Base-by-base conservation (phyloP, 2,113 vertebrate genomes). In the Platanista minor region DNA sequence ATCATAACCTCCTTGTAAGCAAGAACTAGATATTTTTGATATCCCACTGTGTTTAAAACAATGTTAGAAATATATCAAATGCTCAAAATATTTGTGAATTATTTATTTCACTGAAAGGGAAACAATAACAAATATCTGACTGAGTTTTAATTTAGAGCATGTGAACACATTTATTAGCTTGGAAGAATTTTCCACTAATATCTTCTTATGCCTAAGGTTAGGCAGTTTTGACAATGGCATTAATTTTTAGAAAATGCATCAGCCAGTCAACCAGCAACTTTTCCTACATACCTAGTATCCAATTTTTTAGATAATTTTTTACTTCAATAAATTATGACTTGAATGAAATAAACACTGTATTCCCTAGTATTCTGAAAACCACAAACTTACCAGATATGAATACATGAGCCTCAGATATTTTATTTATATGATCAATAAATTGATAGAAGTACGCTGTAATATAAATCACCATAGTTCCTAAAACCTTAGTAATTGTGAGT, bases 361-460 rank as follows among this genome's bases (percentile, higher is more conserved):
- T 92, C 31, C 46, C 20, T 61, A 87, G 46, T 69, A 82, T 94
- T 82, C 23, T 80, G 36, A 74, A 94, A 90, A 94, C 67, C 2
- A 89, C 62, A 81, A 82, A 52, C 41, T 85, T 90, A 81, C 41
- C n/a, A 78, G 15, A 15, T 78, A 83, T 64, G 41, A 93, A 83
- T 71, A 83, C 4, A 9, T 72, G 62, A 69, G 2, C 27, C 52
- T 90, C 43, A 92, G 27, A 95, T 72, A 67, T 71, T 93, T 82
- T 77, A 97, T 88, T 96, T 91, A 80, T 90, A 29, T 74, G 82
- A 74, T 83, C 61, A 96, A 81, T 75, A 43, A 81, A 61, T 36
- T 94, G 41, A 97, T 89, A 96, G 36, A 97, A 96, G 94, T 71
- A 92, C 52, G 8, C 10, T 85, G 54, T 83, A 64, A 59, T 81